Evolutionary conservation across 2,888 invertebrate species (phyloP).

Genomic region (Leptinotarsa tumamoca): DNA sequence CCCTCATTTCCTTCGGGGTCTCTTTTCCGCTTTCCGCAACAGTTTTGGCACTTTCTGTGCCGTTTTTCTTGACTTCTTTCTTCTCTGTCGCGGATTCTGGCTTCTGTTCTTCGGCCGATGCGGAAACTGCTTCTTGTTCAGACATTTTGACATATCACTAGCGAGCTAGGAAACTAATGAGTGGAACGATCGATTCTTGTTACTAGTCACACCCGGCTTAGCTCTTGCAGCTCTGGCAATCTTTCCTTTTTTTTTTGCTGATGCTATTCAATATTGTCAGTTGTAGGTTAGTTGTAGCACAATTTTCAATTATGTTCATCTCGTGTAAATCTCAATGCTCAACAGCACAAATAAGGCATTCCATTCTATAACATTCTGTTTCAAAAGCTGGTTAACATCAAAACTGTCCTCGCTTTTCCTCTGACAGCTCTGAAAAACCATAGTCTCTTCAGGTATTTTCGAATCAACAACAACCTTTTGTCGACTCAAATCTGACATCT

Average conservation of each 20-base stretch:
- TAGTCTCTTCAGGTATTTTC: neutral
- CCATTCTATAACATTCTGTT: too few species aligned
- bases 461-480: neutral
- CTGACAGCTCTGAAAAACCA: neutral
- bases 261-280: too few species aligned
- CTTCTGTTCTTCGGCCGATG: conserved; percentile 55
- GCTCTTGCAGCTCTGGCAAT: conserved; percentile 34
- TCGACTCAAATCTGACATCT: conserved; percentile 5
- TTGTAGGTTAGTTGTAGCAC: too few species aligned
- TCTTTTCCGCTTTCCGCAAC: conserved; percentile 57
- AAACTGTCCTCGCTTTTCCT: neutral
- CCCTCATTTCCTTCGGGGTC: conserved; percentile 85
- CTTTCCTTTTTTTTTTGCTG: too few species aligned
- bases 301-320: too few species aligned
- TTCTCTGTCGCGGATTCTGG: conserved; percentile 44
- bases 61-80: conserved; percentile 65
- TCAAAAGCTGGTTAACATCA: too few species aligned
- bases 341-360: too few species aligned
- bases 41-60: conserved; percentile 64
- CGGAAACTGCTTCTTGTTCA: conserved; percentile 55
- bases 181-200: neutral
- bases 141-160: conserved; percentile 49
- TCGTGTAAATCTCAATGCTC: too few species aligned
- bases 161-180: conserved; percentile 8
- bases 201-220: conserved; percentile 29